Percentiles rank a stretch among this genome's conserved stretches.
These are phyloP conservation scores for Heliconius congener DNA, from an alignment of 1,140 invertebrate species.

Conservation along the genomic window DNA sequence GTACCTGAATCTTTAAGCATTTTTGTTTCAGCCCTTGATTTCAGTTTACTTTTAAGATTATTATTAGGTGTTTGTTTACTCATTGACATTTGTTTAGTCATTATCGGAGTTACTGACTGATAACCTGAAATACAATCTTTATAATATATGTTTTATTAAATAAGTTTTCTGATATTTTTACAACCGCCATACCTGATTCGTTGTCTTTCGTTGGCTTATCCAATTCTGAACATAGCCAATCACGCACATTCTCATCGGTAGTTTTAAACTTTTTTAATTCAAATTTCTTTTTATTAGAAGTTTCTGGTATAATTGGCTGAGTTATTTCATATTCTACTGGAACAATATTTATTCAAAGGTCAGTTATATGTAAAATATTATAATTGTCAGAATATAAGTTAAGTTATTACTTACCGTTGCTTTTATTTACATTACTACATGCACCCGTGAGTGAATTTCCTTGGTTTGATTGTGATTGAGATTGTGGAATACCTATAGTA, in stretches of 20 bases:
- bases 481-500: background rate
- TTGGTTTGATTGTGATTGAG: background rate
- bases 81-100: background rate
- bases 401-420: background rate
- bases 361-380: background rate
- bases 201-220: slow-evolving; percentile 48
- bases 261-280: slow-evolving; percentile 39
- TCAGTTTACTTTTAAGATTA: background rate
- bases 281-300: background rate
- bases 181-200: slow-evolving; percentile 45
- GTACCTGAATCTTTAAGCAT: background rate
- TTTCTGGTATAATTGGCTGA: slow-evolving; percentile 1
- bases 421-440: background rate
- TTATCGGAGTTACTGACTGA: slow-evolving; percentile 20
- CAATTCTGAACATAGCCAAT: slow-evolving; percentile 46
- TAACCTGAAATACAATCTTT: slow-evolving; percentile 41
- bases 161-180: background rate
- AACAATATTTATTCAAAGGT: background rate
- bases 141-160: background rate
- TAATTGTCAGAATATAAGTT: background rate
- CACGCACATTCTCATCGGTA: slow-evolving; percentile 48
- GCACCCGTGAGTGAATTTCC: background rate
- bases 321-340: background rate
- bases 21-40: background rate
- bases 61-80: background rate